phyloP scores from a whole-genome alignment of 1,140 invertebrate species.

The Triops cancriformis region DNA sequence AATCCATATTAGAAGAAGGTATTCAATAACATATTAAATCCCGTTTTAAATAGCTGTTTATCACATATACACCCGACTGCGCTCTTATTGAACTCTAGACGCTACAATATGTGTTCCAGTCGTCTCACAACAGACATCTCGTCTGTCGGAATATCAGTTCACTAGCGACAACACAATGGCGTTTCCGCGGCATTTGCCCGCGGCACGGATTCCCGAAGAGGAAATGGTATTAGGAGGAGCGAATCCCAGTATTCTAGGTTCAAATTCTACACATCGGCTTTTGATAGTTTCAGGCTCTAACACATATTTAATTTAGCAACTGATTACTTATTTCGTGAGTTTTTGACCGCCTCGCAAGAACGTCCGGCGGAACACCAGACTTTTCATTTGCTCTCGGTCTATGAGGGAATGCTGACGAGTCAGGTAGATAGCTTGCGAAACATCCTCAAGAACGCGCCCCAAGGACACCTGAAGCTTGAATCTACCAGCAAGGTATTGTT shows the following conservation, averaged over 20 bases:
- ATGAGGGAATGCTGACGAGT: conserved; percentile 28
- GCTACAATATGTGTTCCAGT: neutral
- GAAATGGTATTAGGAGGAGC: neutral
- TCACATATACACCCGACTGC: neutral
- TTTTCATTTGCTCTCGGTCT: conserved; percentile 49
- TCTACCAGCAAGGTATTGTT: conserved; percentile 32
- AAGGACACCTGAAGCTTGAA: conserved; percentile 27
- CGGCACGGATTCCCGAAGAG: neutral
- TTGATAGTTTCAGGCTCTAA: neutral
- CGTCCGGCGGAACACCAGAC: conserved; percentile 45
- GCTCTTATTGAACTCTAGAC: neutral
- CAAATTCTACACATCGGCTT: neutral
- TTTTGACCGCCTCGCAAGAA: conserved; percentile 48
- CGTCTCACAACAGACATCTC: neutral
- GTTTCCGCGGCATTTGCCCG: neutral
- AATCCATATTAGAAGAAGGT: neutral
- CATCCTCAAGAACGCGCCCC: conserved; percentile 17
- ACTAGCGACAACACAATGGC: neutral
- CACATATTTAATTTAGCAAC: neutral
- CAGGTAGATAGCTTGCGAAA: conserved; percentile 26
- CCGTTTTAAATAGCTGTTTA: neutral
- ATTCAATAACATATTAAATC: neutral
- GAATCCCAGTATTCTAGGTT: neutral
- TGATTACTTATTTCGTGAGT: conserved; percentile 46
- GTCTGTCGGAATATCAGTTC: neutral